A percentile compares a stretch with the other conserved stretches of the same genome.
phyloP scores from a whole-genome alignment of 2,888 invertebrate genomes.

The Drosophila infuscata region DNA sequence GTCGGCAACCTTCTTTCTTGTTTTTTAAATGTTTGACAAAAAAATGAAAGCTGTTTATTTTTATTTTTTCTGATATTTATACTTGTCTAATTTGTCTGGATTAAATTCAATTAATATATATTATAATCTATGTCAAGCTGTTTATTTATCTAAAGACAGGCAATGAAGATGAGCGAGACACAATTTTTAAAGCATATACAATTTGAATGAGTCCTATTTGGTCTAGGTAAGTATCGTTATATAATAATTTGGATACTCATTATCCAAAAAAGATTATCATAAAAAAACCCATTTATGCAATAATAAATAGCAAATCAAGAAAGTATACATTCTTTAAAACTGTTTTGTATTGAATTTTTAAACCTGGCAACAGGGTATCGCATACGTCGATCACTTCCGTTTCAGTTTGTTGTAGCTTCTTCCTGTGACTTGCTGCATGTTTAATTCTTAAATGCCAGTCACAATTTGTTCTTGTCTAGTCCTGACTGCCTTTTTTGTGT shows the following conservation, averaged over 20 bases:
- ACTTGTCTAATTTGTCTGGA: not conserved
- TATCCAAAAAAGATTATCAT: not conserved
- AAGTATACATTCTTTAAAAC: fast-evolving
- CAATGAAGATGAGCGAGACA: not conserved
- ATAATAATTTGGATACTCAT: not conserved
- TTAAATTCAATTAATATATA: not conserved
- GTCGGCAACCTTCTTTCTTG: no score
- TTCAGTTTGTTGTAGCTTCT: slow-evolving; percentile 12
- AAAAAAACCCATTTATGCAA: not conserved
- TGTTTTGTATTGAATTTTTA: not conserved
- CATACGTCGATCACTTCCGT: not conserved
- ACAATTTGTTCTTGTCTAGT: slow-evolving; percentile 45
- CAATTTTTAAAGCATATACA: not conserved
- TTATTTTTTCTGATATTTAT: not conserved
- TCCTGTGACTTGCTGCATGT: slow-evolving; percentile 31
- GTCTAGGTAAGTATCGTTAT: not conserved
- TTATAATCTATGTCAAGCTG: not conserved
- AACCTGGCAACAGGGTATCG: not conserved
- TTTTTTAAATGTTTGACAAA: not conserved
- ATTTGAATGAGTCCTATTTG: not conserved
- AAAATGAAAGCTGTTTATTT: not conserved
- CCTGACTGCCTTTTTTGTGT: slow-evolving; percentile 60
- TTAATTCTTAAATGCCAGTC: slow-evolving; percentile 62
- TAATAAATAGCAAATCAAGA: not conserved
- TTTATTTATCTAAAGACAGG: not conserved